Base-by-base conservation (phyloP, 2,888 invertebrate genomes). In the Lobophora halterata region DNA sequence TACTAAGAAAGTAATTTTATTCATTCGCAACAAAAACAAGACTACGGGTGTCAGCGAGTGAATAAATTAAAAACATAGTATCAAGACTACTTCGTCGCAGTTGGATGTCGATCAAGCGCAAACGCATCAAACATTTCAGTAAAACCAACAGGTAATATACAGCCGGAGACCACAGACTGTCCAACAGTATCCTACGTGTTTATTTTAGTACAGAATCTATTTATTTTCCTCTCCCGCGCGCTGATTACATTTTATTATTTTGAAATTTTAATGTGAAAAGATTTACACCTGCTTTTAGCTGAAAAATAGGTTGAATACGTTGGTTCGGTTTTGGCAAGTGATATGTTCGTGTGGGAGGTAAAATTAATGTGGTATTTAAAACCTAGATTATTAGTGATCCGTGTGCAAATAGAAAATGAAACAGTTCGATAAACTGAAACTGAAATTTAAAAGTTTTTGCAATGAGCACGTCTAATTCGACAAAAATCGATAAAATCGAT, bases 61-160 rank as follows among this genome's bases (percentile, higher is more conserved):
- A 6, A 2, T 6, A 9, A 1, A 3, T 3, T 11, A 12, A 24
- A 2, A 4, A 10, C 7, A 24, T 48, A 67, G 60, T 61, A 73
- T 63, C 72, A 79, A 76, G 26, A 33, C 34, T 0, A 0, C 0
- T 8, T 0, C 1, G 0, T 23, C 53, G 12, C 10, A 1, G 39
- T 67, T 56, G 38, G 49, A 55, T 70, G 73, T 77, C 80, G 77
- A 79, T 78, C 77, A 71, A 70, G 72, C 76, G 73, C 71, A 75
- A 78, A 78, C 71, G 76, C 79, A 79, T 74, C 75, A 77, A 79
- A 74, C 75, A 72, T 81, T 80, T 79, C 79, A 76, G 76, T 80
- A 71, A 72, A 78, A 74, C 78, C 77, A 75, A 79, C 83, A 82
- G 83, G 83, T 82, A 82, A 82, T 79, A 76, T 71, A 73, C 75